Base-by-base conservation (phyloP, 2,888 invertebrate species). In the Tetropium fuscum region DNA sequence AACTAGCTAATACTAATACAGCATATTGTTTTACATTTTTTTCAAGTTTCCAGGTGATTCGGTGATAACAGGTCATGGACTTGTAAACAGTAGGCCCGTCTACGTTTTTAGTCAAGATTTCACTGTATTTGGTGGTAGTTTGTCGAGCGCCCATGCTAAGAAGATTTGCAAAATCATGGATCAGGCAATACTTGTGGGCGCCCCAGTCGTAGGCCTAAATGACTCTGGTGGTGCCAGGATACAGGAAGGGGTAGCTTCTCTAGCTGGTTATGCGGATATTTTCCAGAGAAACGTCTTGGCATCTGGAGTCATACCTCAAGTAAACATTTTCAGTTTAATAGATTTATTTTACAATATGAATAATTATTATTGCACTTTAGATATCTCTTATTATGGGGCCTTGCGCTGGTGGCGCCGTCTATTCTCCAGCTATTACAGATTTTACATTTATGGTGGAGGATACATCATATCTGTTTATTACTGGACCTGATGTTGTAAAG, bases 351-450 rank as follows among this genome's bases (percentile, higher is more conserved):
- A n/a, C 16, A 38, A n/a, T 38, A 2, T 38, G 18, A n/a, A 4
- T 6, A 10, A 19, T 19, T 40, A 10, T 2, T 11, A 10, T 40
- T 19, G 10, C 40, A 27, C 61, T 63, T 47, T 71, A 87, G 82
- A 87, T 89, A 51, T 89, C 89, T 0, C 75, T 89, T 55, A 87
- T 89, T 68, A 89, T 89, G 88, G 89, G 89, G 5, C 88, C 89
- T 2, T 89, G 88, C 81, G 89, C 88, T 53, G 88, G 88, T 63
- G 89, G 89, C 15, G 88, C 88, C 54, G 88, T 89, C 2, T 89
- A 89, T 76, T 88, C 88, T 1, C 89, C 89, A 15, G 89, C 89
- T 10, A 78, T 89, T 20, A 89, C 89, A 11, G 89, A 89, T 77
- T 89, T 88, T 73, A 87, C 86, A 0, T 89, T 89, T 77, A 90